A percentile compares a stretch with the other conserved stretches of the same genome.
Evolutionary conservation across 2,888 invertebrate species (phyloP).

Genomic region (Atethmia centrago): DNA sequence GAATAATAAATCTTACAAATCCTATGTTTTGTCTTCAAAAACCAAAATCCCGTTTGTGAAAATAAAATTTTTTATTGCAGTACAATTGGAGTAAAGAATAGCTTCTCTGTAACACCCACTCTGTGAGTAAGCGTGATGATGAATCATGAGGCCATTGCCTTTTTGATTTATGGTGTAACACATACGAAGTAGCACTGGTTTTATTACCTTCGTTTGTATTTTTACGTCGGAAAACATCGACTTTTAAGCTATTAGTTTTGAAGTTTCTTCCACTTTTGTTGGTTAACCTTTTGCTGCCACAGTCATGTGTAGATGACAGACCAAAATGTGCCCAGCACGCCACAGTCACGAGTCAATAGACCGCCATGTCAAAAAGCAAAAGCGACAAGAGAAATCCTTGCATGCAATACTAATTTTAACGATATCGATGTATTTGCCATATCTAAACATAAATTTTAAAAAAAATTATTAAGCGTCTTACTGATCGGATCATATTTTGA

Average conservation of each 20-base stretch:
- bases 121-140: constrained; percentile 37
- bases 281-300: no score
- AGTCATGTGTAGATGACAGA: no score
- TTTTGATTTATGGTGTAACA: constrained; percentile 33
- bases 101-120: constrained; percentile 41
- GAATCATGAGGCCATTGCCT: constrained; percentile 37
- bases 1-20: constrained; percentile 22
- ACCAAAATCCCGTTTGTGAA: constrained; percentile 17
- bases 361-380: no score
- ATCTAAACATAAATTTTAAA: no score
- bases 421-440: no score
- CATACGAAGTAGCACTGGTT: neutral
- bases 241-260: neutral
- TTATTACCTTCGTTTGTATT: neutral
- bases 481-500: no score
- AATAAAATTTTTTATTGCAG: constrained; percentile 46
- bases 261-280: neutral
- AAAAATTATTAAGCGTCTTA: no score
- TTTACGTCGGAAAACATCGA: neutral
- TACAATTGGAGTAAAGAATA: constrained; percentile 38
- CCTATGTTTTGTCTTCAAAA: constrained; percentile 38
- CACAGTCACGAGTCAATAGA: no score
- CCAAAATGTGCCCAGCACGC: no score
- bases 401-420: no score
- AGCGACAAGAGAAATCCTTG: no score